Conservation (phyloP, 1,140 invertebrate species). For the Sarcophaga peregrina region DNA sequence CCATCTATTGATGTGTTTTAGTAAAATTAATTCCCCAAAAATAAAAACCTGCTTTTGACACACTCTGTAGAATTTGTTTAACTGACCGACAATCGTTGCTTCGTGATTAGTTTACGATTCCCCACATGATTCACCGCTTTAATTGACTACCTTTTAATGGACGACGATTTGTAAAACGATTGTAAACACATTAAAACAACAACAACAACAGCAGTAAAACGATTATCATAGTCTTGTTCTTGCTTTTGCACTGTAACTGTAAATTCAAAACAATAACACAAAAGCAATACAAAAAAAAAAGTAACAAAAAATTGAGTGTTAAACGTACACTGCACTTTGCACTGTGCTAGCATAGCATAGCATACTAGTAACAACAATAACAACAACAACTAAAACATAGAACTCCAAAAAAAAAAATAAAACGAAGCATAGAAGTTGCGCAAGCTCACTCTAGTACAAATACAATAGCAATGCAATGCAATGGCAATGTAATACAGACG, state of each 20-base stretch:
- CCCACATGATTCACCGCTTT: too few species aligned
- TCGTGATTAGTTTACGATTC: too few species aligned
- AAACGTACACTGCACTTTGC: conserved; percentile 9
- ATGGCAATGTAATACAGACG: too few species aligned
- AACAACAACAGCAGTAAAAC: neutral
- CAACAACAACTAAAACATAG: neutral
- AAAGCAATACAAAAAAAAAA: neutral
- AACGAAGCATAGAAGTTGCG: neutral
- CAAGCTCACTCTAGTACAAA: neutral
- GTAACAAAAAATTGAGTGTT: neutral
- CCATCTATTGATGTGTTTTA: too few species aligned
- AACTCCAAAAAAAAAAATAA: neutral
- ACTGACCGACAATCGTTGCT: too few species aligned
- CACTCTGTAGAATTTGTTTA: too few species aligned
- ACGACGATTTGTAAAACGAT: neutral
- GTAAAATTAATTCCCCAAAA: too few species aligned
- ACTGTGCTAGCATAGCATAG: neutral
- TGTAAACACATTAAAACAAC: neutral
- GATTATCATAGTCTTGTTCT: too few species aligned
- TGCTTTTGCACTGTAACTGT: neutral
- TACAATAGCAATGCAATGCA: neutral
- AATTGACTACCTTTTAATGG: too few species aligned
- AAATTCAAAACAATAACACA: neutral
- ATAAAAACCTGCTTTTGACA: too few species aligned
- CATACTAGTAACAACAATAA: neutral